A percentile compares a stretch with the other conserved stretches of the same genome.
Evolutionary conservation across 2,113 vertebrate genomes (phyloP).

Genomic region (Upupa epops): DNA sequence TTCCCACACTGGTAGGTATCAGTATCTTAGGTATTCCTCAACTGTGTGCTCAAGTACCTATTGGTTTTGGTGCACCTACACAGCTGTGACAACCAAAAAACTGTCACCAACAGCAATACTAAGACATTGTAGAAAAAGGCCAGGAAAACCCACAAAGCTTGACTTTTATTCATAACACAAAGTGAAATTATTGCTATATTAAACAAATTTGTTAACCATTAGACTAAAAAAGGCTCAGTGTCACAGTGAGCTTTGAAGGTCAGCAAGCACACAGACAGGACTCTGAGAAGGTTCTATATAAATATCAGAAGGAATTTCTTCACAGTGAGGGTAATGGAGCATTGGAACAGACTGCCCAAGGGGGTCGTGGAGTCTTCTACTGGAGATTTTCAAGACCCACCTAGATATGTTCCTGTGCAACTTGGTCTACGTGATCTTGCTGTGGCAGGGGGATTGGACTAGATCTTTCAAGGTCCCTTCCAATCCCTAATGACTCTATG

Average conservation of each 20-base stretch:
- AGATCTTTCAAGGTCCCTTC: too few species aligned
- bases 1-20: neutral
- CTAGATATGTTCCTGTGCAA: too few species aligned
- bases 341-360: too few species aligned
- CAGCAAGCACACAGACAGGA: neutral
- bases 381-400: too few species aligned
- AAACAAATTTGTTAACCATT: neutral
- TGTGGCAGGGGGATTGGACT: too few species aligned
- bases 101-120: neutral
- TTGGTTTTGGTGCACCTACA: neutral
- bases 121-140: neutral
- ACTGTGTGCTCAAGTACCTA: neutral
- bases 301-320: too few species aligned
- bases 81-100: neutral
- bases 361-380: too few species aligned
- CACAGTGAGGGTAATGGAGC: too few species aligned
- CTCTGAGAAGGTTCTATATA: too few species aligned
- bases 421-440: too few species aligned
- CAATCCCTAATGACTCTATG: too few species aligned
- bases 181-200: neutral
- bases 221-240: neutral
- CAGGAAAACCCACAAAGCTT: neutral
- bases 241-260: neutral
- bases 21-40: neutral
- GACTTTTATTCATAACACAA: neutral